Evolutionary conservation across 2,113 vertebrate genomes (phyloP).

Genomic region (Progne subis): DNA sequence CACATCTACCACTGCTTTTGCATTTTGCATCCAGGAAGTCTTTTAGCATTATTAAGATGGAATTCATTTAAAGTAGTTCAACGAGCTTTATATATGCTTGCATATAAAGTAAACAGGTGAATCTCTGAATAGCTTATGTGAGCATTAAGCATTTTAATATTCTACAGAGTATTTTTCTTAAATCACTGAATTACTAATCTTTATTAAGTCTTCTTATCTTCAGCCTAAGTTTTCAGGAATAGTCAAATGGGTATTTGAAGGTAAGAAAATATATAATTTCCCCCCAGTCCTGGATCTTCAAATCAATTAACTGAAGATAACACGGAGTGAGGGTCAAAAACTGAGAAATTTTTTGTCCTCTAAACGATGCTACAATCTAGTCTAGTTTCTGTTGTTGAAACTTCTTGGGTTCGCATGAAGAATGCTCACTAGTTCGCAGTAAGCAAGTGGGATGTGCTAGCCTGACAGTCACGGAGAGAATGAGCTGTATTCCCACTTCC

Average conservation of each 20-base stretch:
- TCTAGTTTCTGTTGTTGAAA: neutral
- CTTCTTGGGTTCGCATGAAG: neutral
- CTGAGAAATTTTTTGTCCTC: neutral
- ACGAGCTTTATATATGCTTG: neutral
- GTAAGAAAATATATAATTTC: neutral
- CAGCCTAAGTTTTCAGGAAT: neutral
- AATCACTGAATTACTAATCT: neutral
- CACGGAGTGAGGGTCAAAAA: neutral
- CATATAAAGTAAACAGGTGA: neutral
- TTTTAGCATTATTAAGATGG: neutral
- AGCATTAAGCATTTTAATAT: neutral
- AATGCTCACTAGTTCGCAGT: neutral
- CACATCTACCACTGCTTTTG: neutral
- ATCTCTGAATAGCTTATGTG: neutral
- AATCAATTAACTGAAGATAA: neutral
- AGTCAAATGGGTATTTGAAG: neutral
- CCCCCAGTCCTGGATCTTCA: neutral
- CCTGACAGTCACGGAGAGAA: neutral
- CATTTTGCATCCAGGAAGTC: neutral
- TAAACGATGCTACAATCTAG: neutral
- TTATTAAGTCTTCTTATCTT: neutral
- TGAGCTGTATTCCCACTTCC: neutral
- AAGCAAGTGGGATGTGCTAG: accelerated
- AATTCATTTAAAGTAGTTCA: neutral
- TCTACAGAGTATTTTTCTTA: neutral